Conservation (phyloP, 2,888 invertebrate genomes). For the Noctua pronuba region DNA sequence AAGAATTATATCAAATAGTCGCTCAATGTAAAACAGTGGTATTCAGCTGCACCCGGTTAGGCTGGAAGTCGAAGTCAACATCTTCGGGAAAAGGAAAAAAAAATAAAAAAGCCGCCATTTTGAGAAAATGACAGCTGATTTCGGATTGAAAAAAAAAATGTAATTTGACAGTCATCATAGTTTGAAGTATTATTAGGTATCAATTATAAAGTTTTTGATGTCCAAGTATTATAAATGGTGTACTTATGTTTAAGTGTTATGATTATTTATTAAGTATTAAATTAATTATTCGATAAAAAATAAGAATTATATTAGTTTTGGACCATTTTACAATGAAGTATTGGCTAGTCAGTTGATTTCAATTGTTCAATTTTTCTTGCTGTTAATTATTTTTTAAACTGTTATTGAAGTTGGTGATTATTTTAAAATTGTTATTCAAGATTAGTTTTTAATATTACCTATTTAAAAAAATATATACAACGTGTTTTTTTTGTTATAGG, state of each 20-base stretch:
- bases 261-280: neutral
- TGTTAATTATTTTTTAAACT: neutral
- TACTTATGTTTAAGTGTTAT: neutral
- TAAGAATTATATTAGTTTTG: neutral
- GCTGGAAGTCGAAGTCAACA: neutral
- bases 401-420: neutral
- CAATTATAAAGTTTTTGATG: slow-evolving; percentile 15
- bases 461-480: too few relatives aligned
- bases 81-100: neutral
- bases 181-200: slow-evolving; percentile 10
- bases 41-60: neutral
- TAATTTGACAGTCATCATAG: neutral
- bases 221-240: slow-evolving; percentile 32
- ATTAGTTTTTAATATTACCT: neutral
- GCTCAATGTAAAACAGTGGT: neutral
- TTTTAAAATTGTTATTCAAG: neutral
- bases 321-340: slow-evolving; percentile 1
- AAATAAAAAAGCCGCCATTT: neutral
- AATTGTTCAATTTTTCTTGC: neutral
- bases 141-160: neutral
- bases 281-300: neutral
- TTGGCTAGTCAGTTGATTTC: neutral
- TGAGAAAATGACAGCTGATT: neutral
- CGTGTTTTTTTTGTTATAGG: too few relatives aligned
- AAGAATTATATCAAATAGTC: neutral